Base-by-base conservation (phyloP, 2,888 invertebrate genomes). In the Drosophila siamana region DNA sequence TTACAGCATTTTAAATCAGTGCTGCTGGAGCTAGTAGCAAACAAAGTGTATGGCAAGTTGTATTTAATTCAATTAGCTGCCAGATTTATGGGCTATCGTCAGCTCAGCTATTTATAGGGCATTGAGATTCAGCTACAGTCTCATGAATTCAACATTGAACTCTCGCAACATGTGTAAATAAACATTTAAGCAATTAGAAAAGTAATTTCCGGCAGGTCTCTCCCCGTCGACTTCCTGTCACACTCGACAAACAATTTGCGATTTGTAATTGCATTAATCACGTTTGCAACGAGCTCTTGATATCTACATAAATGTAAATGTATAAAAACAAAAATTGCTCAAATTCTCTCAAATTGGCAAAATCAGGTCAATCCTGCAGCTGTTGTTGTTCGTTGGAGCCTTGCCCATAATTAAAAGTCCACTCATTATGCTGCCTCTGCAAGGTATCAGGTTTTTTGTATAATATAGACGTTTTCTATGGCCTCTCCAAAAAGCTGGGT, bases 391-490 rank as follows among this genome's bases (percentile, higher is more conserved):
- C 3, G n/a, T 33, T 22, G 11, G 16, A 16, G 30, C 16, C 47
- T 30, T 40, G 51, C 26, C 51, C 26, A 40, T 69, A 41, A 44
- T 19, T 46, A 51, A 62, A 55, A 41, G 61, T 44, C 68, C 65
- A 65, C 64, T 73, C 75, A 81, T 84, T 84, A 74, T 60, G 50
- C 11, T 41, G 44, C 40, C 40, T 22, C 13, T 7, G 11, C 41
- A 54, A 33, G 54, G 4, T 54, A 68, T 70, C 76, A 62, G 73
- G 63, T 70, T 70, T 48, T 44, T 50, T 28, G 19, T 22, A 63
- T 78, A 81, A 78, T 78, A 71, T 64, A 84, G 81, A 84, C 73
- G 80, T 84, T 81, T 67, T 70, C 76, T 65, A 66, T 60, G 62
- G 62, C 54, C 59, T 24, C 55, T 33, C 51, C 54, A 63, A 36